Evolutionary conservation across 2,113 vertebrate genomes (phyloP).

Genomic region (Mystacornis crossleyi): DNA sequence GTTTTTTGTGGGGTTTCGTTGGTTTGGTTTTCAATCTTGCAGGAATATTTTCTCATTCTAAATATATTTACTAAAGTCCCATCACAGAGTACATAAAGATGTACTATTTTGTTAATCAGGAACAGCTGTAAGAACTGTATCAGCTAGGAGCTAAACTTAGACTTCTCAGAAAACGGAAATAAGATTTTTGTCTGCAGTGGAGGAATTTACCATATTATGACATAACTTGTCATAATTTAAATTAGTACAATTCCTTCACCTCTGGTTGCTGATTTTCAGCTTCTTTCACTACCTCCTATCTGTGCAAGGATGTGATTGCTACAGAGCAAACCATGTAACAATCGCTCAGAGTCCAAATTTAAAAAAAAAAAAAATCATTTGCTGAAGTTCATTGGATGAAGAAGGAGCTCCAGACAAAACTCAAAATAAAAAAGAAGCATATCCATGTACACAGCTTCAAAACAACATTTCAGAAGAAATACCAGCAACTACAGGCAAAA

Average conservation of each 20-base stretch:
- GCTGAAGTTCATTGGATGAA: background rate
- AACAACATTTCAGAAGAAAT: background rate
- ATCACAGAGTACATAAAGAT: background rate
- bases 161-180: conserved; percentile 14
- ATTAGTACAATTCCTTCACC: background rate
- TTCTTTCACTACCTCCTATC: background rate
- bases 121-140: background rate
- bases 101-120: background rate
- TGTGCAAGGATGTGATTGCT: background rate
- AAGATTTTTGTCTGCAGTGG: background rate
- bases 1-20: background rate
- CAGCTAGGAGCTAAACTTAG: conserved; percentile 3
- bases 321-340: background rate
- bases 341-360: background rate
- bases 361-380: background rate
- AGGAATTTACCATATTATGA: conserved; percentile 14
- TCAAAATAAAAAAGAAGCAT: background rate
- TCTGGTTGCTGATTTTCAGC: background rate
- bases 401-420: background rate
- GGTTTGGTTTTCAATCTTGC: background rate
- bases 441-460: background rate
- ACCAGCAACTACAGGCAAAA: background rate
- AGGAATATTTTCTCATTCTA: background rate
- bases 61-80: background rate
- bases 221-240: background rate